Percentiles rank a stretch among this genome's conserved stretches.
These are phyloP conservation scores for Oxyruncus cristatus DNA, from an alignment of 2,113 vertebrate species.

Conservation along the genomic window DNA sequence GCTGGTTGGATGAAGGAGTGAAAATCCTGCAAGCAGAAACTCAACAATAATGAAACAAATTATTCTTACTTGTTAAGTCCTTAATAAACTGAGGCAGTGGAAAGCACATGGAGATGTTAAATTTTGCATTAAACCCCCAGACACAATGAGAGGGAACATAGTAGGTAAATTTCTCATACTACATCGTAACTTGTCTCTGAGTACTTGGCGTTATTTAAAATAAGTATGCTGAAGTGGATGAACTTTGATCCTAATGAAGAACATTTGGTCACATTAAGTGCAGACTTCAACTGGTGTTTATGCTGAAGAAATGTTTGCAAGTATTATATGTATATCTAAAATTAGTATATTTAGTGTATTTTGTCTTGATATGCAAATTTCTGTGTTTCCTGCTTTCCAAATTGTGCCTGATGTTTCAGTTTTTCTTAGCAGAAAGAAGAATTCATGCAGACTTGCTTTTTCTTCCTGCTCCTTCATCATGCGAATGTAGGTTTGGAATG, in stretches of 20 bases:
- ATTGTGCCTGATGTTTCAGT: not conserved
- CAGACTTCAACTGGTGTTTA: conserved; percentile 2
- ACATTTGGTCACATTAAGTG: conserved; percentile 9
- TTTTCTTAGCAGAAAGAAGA: not conserved
- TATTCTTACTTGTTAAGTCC: not conserved
- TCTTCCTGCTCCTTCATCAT: not conserved
- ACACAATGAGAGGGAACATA: not conserved
- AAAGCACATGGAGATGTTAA: not conserved
- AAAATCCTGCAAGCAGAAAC: not conserved
- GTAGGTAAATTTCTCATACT: not conserved
- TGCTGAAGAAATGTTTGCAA: not conserved
- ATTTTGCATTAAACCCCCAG: not conserved
- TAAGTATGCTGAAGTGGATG: not conserved
- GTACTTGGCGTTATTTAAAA: not conserved
- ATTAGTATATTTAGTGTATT: not conserved
- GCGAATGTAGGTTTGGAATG: not conserved
- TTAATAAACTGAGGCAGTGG: not conserved
- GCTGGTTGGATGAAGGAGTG: not conserved
- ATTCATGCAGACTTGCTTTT: not conserved
- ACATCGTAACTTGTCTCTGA: conserved; percentile 7
- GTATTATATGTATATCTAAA: not conserved
- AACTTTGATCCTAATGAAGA: conserved; percentile 53
- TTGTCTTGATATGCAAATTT: not conserved
- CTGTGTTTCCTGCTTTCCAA: not conserved
- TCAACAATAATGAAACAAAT: not conserved